These are phyloP conservation scores for Hyalella azteca DNA, from an alignment of 2,888 invertebrate species.

Conservation along the genomic window DNA sequence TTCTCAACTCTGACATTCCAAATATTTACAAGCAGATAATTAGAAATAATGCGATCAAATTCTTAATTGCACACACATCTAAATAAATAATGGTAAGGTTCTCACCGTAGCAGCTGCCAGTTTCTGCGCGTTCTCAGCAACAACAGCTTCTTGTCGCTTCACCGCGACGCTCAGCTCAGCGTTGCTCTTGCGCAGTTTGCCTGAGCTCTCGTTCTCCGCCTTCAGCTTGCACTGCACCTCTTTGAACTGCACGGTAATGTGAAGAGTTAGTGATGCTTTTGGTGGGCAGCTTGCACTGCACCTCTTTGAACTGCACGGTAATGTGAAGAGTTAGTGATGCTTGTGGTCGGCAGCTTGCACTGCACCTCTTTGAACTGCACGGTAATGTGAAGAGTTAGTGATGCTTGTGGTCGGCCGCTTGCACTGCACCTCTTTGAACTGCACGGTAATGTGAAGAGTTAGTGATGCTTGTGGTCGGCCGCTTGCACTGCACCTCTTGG, in stretches of 20 bases:
- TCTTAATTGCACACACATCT: background rate
- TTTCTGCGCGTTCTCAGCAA: slow-evolving; percentile 54
- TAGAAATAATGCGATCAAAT: too few species aligned
- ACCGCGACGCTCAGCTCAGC: slow-evolving; percentile 52
- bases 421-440: slow-evolving; percentile 81
- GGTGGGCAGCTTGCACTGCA: slow-evolving; percentile 87
- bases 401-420: too few species aligned
- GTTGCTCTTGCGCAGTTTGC: slow-evolving; percentile 64
- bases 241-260: slow-evolving; percentile 66
- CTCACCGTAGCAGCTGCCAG: slow-evolving; percentile 13
- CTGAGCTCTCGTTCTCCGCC: slow-evolving; percentile 74
- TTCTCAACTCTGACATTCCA: too few species aligned
- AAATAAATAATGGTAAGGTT: background rate
- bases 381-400: slow-evolving; percentile 41
- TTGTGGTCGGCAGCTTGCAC: slow-evolving; percentile 84
- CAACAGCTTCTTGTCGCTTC: slow-evolving; percentile 50
- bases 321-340: too few species aligned
- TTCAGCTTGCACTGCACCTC: slow-evolving; percentile 89
- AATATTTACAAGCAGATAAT: too few species aligned
- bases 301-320: slow-evolving; percentile 70
- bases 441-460: slow-evolving; percentile 56
- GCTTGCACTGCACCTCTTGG: too few species aligned
- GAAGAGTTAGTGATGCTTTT: too few species aligned
- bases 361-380: slow-evolving; percentile 76
- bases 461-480: too few species aligned